These are phyloP conservation scores for Oxytorus armatus DNA, from an alignment of 2,888 invertebrate genomes.

Conservation along the genomic window DNA sequence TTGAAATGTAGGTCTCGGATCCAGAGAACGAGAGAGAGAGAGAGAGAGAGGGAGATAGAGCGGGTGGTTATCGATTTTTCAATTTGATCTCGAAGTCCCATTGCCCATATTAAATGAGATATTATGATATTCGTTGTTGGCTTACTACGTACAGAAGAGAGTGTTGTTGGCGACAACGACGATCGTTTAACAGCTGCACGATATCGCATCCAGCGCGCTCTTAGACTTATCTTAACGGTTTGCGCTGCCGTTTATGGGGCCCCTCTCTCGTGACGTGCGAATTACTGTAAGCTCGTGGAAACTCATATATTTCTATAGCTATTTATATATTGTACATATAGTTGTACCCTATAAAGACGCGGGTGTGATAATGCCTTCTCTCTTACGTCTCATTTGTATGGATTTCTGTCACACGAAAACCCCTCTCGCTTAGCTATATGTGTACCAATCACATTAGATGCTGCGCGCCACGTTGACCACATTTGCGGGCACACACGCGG, in stretches of 20 bases:
- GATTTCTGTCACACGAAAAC: constrained; percentile 62
- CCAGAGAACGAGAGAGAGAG: too few relatives aligned
- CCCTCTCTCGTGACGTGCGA: constrained; percentile 66
- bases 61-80: constrained; percentile 64
- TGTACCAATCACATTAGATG: constrained; percentile 42
- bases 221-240: constrained; percentile 66
- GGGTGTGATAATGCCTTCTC: constrained; percentile 24
- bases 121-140: constrained; percentile 53
- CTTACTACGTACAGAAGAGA: not conserved
- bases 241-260: constrained; percentile 64
- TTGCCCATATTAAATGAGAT: constrained; percentile 63
- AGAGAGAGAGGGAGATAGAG: too few relatives aligned
- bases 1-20: constrained; percentile 61
- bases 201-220: constrained; percentile 62
- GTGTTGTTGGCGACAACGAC: constrained; percentile 28
- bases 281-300: constrained; percentile 51
- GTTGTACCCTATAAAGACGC: not conserved
- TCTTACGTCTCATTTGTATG: constrained; percentile 57
- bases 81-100: constrained; percentile 37
- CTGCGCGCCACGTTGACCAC: constrained; percentile 43
- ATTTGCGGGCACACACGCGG: not conserved
- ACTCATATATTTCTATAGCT: not conserved
- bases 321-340: not conserved
- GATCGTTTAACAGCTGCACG: constrained; percentile 62
- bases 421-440: not conserved